Percentiles rank a stretch among this genome's conserved stretches.
phyloP scores from a whole-genome alignment of 2,797 vertebrate species.

The Chanos chanos region DNA sequence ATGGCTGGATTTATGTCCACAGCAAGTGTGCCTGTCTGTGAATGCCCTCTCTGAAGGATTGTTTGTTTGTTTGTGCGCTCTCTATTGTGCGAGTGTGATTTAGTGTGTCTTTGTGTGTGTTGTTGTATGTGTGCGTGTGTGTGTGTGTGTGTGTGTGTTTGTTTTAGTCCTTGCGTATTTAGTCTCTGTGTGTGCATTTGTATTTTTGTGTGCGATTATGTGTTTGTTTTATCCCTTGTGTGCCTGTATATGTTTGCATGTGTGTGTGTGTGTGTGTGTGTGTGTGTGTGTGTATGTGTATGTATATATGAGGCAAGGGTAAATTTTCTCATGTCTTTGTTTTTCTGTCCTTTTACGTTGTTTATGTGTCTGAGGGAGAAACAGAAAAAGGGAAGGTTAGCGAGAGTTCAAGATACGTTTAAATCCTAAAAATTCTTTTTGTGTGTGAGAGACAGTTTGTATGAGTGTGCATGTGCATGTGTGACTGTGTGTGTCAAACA shows the following conservation, averaged over 20 bases:
- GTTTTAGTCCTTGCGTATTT: not conserved
- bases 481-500: not conserved
- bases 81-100: slow-evolving; percentile 6
- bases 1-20: slow-evolving; percentile 68
- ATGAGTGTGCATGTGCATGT: not conserved
- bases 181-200: slow-evolving; percentile 16
- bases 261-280: not conserved
- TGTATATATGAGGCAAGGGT: not conserved
- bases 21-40: slow-evolving; percentile 62
- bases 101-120: not conserved
- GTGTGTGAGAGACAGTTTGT: not conserved
- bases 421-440: too few species aligned
- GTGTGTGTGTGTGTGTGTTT: not conserved
- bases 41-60: slow-evolving; percentile 55
- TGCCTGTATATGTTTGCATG: not conserved
- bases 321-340: not conserved
- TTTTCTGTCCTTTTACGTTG: not conserved
- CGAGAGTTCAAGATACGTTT: too few species aligned
- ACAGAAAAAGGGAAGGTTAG: too few species aligned
- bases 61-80: not conserved
- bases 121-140: slow-evolving; percentile 2
- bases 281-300: not conserved
- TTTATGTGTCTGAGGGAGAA: not conserved
- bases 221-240: not conserved
- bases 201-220: not conserved